Evolutionary conservation across 2,888 invertebrate genomes (phyloP).

Genomic region (Octodonta nipae): DNA sequence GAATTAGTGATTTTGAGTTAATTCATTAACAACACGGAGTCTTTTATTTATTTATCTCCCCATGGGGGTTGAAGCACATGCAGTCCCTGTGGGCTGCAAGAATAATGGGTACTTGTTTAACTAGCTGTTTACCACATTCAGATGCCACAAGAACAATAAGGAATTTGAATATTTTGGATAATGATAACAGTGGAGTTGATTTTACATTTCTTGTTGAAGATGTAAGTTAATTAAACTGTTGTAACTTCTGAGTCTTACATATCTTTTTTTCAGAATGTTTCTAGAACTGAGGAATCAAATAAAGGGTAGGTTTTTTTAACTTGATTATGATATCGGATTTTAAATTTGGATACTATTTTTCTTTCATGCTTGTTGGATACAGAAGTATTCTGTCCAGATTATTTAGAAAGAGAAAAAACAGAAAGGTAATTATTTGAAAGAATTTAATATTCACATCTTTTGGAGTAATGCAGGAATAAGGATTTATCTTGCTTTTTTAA

Average conservation of each 20-base stretch:
- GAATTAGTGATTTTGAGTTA: too few species aligned
- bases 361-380: slow-evolving; percentile 23
- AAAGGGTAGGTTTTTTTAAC: neutral
- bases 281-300: slow-evolving; percentile 12
- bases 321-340: neutral
- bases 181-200: slow-evolving; percentile 19
- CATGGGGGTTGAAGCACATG: slow-evolving; percentile 29
- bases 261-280: slow-evolving; percentile 14
- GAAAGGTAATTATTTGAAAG: slow-evolving; percentile 23
- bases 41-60: too few species aligned
- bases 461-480: too few species aligned
- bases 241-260: neutral
- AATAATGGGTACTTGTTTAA: slow-evolving; percentile 40
- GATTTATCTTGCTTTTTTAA: too few species aligned
- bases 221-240: slow-evolving; percentile 16
- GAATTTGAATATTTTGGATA: slow-evolving; percentile 21
- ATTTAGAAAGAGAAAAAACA: slow-evolving; percentile 28
- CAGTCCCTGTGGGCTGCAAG: slow-evolving; percentile 31
- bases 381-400: slow-evolving; percentile 30
- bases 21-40: too few species aligned
- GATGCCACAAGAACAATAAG: slow-evolving; percentile 19
- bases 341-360: neutral
- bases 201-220: slow-evolving; percentile 26
- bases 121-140: slow-evolving; percentile 35
- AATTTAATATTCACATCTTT: too few species aligned